A percentile compares a stretch with the other conserved stretches of the same genome.
These are phyloP conservation scores for Pangasius macronema DNA, from an alignment of 2,797 vertebrate species.

Conservation along the genomic window DNA sequence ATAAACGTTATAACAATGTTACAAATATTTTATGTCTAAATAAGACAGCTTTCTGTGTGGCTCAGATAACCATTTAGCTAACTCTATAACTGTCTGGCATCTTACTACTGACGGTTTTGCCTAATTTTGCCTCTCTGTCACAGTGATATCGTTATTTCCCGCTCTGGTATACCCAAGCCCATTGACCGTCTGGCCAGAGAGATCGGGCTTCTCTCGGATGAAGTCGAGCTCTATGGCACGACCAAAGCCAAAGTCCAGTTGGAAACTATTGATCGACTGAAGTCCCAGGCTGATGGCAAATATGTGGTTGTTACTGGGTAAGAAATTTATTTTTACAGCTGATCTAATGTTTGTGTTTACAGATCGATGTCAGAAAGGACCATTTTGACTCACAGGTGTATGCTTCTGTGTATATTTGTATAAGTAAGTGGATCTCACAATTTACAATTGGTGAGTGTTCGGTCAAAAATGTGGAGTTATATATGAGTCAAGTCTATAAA, in stretches of 20 bases:
- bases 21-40: background rate
- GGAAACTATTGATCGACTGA: constrained; percentile 81
- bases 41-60: background rate
- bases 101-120: background rate
- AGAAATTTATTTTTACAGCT: constrained; percentile 33
- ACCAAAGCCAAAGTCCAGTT: constrained; percentile 94
- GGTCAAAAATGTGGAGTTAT: background rate
- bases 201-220: constrained; percentile 86
- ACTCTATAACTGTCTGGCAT: background rate
- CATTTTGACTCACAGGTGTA: background rate
- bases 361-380: background rate
- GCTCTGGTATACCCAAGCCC: constrained; percentile 84
- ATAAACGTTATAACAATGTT: background rate
- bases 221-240: constrained; percentile 89
- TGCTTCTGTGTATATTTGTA: background rate
- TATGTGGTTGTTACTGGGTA: constrained; percentile 97
- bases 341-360: background rate
- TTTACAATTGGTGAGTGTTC: background rate
- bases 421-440: background rate
- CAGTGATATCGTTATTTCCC: constrained; percentile 94
- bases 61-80: background rate
- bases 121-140: background rate
- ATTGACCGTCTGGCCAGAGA: constrained; percentile 83
- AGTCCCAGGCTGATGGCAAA: constrained; percentile 87
- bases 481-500: background rate